Conservation (phyloP, 2,113 vertebrate species). For the Otolemur garnettii region DNA sequence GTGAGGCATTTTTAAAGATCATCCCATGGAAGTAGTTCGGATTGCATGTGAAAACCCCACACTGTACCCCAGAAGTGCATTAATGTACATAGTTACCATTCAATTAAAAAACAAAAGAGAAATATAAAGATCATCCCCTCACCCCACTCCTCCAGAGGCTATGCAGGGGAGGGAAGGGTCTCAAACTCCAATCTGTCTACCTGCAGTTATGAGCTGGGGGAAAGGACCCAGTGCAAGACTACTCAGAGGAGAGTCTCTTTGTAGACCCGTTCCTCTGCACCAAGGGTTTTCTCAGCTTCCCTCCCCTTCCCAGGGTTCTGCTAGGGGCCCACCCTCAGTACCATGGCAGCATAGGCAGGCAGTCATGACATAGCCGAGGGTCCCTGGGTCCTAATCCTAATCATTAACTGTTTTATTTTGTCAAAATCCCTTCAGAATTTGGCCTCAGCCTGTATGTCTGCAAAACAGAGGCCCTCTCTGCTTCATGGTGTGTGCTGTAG, state of each 20-base stretch:
- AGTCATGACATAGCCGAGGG: background rate
- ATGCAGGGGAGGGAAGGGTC: background rate
- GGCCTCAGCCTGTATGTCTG: background rate
- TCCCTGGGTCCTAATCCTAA: background rate
- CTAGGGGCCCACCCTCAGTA: background rate
- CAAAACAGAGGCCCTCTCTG: background rate
- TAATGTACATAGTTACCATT: too few relatives aligned
- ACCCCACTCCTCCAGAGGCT: background rate
- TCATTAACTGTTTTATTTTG: background rate
- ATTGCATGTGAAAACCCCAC: too few relatives aligned
- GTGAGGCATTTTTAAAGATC: background rate
- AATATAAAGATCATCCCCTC: too few relatives aligned
- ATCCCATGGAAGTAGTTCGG: too few relatives aligned
- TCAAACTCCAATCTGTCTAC: background rate
- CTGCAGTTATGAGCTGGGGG: too few relatives aligned
- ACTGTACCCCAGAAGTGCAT: too few relatives aligned
- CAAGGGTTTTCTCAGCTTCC: background rate
- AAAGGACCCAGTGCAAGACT: background rate
- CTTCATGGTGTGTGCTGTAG: accelerated
- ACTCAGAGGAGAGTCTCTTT: background rate
- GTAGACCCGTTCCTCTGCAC: background rate
- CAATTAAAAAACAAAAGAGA: too few relatives aligned
- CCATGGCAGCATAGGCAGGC: background rate
- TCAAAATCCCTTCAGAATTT: background rate
- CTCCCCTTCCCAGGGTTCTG: background rate